These are phyloP conservation scores for Cloeon dipterum DNA, from an alignment of 2,888 invertebrate species.

Conservation along the genomic window DNA sequence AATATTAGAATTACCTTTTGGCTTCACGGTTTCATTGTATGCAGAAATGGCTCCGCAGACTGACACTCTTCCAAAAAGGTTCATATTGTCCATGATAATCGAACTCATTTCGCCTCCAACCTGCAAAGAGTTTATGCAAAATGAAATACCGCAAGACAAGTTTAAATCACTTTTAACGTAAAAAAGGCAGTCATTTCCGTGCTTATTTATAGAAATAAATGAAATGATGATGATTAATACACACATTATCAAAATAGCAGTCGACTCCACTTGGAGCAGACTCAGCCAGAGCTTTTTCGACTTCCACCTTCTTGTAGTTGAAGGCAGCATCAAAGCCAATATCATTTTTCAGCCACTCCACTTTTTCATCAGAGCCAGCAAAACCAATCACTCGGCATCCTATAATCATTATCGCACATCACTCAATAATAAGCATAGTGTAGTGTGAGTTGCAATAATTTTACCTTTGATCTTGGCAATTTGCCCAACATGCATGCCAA, in stretches of 20 bases:
- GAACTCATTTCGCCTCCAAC: constrained; percentile 42
- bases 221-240: too few species aligned
- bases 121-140: too few species aligned
- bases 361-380: constrained; percentile 45
- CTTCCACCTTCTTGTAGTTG: constrained; percentile 42
- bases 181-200: too few species aligned
- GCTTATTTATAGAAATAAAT: too few species aligned
- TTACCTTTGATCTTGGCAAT: constrained; percentile 46
- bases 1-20: background rate
- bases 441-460: too few species aligned
- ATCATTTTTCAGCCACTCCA: constrained; percentile 36
- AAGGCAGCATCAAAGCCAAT: constrained; percentile 41
- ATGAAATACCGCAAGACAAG: too few species aligned
- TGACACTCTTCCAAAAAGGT: constrained; percentile 30
- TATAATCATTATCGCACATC: constrained; percentile 10
- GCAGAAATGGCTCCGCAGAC: constrained; percentile 41
- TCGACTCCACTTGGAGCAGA: constrained; percentile 46
- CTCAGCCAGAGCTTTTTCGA: constrained; percentile 28
- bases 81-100: constrained; percentile 34
- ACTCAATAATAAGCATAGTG: too few species aligned
- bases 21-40: constrained; percentile 22
- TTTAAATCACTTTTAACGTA: too few species aligned
- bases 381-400: constrained; percentile 45
- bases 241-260: constrained; percentile 56
- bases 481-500: constrained; percentile 55